phyloP scores from a whole-genome alignment of 2,113 vertebrate genomes.

The Halcyon senegalensis region DNA sequence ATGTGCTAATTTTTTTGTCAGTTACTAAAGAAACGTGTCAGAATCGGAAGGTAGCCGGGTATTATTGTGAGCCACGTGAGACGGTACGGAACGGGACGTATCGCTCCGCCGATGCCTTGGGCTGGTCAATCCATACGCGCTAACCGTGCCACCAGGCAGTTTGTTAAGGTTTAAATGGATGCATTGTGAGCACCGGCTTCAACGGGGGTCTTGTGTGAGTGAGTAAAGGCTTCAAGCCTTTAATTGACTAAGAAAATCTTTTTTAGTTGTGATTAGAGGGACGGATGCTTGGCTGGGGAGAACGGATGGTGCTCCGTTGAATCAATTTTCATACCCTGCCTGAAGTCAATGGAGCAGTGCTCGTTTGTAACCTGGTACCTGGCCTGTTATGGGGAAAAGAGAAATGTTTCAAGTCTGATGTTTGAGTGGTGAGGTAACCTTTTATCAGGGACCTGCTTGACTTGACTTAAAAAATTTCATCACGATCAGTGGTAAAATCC shows the following conservation, averaged over 20 bases:
- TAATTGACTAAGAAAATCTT: constrained; percentile 64
- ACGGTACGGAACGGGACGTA: background rate
- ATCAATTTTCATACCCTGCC: constrained; percentile 55
- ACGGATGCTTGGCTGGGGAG: constrained; percentile 53
- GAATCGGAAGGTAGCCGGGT: background rate
- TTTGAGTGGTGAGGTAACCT: background rate
- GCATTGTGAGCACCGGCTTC: constrained; percentile 11
- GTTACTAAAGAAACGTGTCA: background rate
- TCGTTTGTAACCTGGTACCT: constrained; percentile 35
- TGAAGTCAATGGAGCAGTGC: constrained; percentile 55
- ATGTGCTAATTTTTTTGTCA: constrained; percentile 41
- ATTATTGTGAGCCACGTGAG: background rate
- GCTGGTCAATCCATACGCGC: background rate
- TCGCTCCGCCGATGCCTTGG: background rate
- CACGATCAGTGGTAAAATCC: background rate
- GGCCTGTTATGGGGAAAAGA: background rate
- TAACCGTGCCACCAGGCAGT: background rate
- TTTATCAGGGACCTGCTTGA: background rate
- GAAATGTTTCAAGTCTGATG: background rate
- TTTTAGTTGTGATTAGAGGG: constrained; percentile 60
- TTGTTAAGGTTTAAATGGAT: constrained; percentile 7
- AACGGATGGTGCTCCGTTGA: constrained; percentile 12
- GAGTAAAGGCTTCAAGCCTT: constrained; percentile 46
- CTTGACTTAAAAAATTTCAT: background rate
- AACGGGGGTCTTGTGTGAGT: constrained; percentile 14